Evolutionary conservation across 1,140 invertebrate genomes (phyloP).

Genomic region (Euwallacea similis): DNA sequence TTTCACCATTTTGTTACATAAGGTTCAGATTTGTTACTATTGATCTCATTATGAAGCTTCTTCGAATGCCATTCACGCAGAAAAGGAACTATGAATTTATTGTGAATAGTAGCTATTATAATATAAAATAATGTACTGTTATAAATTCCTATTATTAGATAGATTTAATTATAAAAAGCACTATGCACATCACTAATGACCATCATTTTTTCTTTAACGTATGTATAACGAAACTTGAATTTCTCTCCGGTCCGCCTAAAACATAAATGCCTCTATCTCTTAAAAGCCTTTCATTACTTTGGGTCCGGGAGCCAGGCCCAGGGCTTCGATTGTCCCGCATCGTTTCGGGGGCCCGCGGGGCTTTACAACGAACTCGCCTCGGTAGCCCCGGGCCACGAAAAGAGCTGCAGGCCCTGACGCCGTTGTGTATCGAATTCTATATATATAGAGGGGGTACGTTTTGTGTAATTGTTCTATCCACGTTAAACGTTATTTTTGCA

Average conservation of each 20-base stretch:
- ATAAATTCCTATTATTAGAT: not conserved
- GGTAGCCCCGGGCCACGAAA: conserved; percentile 9
- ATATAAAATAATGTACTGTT: not conserved
- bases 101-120: not conserved
- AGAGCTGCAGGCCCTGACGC: conserved; percentile 4
- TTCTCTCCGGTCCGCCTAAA: not conserved
- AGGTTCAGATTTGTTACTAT: not conserved
- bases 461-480: not conserved
- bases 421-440: conserved; percentile 22
- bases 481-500: conserved; percentile 3
- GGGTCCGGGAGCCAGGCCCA: not conserved
- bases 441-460: not conserved
- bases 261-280: conserved; percentile 20
- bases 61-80: no score
- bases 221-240: not conserved
- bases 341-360: conserved; percentile 11
- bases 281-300: conserved; percentile 23
- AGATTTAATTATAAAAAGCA: not conserved
- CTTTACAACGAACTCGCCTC: conserved; percentile 22
- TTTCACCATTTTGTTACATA: no score
- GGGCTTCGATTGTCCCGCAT: conserved; percentile 23
- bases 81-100: no score
- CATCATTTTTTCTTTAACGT: not conserved
- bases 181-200: not conserved
- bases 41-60: not conserved